Evolutionary conservation across 2,797 vertebrate species (phyloP).

Genomic region (Notolabrus celidotus): DNA sequence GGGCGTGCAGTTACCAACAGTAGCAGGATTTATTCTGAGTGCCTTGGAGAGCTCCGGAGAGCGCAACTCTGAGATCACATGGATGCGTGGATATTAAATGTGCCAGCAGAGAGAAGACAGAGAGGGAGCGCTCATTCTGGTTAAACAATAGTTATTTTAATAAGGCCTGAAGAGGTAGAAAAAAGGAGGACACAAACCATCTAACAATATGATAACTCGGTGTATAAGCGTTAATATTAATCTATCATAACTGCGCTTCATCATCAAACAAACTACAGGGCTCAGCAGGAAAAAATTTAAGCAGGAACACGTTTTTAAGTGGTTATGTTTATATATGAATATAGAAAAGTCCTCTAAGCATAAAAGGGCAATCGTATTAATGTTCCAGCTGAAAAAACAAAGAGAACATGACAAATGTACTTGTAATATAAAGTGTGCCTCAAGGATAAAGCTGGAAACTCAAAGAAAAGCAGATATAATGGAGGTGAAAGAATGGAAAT

Average conservation of each 20-base stretch:
- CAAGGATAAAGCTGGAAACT: not conserved
- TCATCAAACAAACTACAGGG: not conserved
- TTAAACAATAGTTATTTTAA: slow-evolving; percentile 8
- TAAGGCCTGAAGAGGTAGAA: not conserved
- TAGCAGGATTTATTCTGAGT: slow-evolving; percentile 64
- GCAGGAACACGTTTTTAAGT: not conserved
- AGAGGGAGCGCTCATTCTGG: not conserved
- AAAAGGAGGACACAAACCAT: not conserved
- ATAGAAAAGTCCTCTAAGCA: not conserved
- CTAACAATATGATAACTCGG: not conserved
- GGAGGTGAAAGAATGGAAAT: not conserved
- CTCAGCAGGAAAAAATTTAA: too few species aligned
- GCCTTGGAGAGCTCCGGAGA: slow-evolving; percentile 48
- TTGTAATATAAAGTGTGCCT: not conserved
- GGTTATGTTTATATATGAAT: not conserved
- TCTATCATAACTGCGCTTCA: not conserved
- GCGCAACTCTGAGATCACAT: slow-evolving; percentile 59
- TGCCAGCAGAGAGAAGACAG: slow-evolving; percentile 12
- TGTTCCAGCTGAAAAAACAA: not conserved
- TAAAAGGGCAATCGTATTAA: not conserved
- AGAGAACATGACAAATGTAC: not conserved
- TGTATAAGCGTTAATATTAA: not conserved
- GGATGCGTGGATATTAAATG: slow-evolving; percentile 41
- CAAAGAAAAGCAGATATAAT: not conserved
- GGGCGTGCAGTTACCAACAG: slow-evolving; percentile 59